phyloP scores from a whole-genome alignment of 2,113 vertebrate species.

The Neogobius melanostomus region DNA sequence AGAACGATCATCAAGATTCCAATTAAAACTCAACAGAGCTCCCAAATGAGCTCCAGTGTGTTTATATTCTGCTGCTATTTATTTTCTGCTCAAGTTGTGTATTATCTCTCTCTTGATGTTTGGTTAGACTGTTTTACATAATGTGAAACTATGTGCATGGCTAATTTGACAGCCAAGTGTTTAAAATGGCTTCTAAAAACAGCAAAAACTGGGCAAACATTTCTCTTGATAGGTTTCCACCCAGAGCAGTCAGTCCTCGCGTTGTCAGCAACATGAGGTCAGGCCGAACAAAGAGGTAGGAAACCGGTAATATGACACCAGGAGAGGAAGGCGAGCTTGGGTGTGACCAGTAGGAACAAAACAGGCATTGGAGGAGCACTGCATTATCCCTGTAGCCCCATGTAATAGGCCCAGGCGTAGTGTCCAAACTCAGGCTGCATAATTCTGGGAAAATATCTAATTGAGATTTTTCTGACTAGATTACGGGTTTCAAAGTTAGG shows the following conservation, averaged over 20 bases:
- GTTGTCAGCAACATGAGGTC: constrained; percentile 27
- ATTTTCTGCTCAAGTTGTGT: neutral
- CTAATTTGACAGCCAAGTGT: neutral
- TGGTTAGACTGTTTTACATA: constrained; percentile 1
- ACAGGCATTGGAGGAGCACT: neutral
- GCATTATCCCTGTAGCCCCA: too few species aligned
- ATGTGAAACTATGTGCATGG: neutral
- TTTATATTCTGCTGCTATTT: neutral
- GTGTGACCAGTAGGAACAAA: neutral
- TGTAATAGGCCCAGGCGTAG: too few species aligned
- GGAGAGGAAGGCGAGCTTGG: neutral
- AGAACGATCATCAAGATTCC: constrained; percentile 19
- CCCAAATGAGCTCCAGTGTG: constrained; percentile 19
- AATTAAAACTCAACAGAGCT: constrained; percentile 39
- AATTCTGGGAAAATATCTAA: too few species aligned
- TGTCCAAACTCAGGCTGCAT: too few species aligned
- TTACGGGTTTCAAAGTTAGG: too few species aligned
- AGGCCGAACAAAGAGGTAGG: neutral
- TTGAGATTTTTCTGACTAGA: too few species aligned
- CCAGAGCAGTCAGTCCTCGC: constrained; percentile 2
- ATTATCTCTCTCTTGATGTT: constrained; percentile 9
- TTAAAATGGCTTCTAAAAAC: constrained; percentile 8
- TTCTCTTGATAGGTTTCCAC: neutral
- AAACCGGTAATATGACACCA: constrained; percentile 34
- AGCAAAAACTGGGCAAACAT: neutral